Evolutionary conservation across 2,888 invertebrate species (phyloP).

Genomic region (Dasysyrphus tricinctus): DNA sequence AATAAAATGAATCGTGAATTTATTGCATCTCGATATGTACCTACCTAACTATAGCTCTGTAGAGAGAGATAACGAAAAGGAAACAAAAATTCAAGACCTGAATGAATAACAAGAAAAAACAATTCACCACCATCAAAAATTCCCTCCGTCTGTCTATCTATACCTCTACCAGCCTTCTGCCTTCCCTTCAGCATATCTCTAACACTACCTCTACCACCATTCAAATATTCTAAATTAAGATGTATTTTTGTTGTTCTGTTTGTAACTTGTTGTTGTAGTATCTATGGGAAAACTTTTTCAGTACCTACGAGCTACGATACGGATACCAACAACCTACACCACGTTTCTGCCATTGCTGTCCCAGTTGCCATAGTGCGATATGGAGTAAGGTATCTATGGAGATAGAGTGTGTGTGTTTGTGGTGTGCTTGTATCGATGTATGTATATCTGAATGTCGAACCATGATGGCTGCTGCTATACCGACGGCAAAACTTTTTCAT

Average conservation of each 20-base stretch:
- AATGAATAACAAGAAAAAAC: slow-evolving; percentile 50
- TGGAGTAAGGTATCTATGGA: slow-evolving; percentile 15
- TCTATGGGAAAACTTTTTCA: slow-evolving; percentile 46
- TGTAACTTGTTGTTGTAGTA: slow-evolving; percentile 28
- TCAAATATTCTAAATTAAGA: slow-evolving; percentile 38
- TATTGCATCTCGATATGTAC: slow-evolving; percentile 41
- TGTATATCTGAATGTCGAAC: slow-evolving; percentile 55
- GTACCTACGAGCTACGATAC: slow-evolving; percentile 6
- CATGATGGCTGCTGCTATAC: slow-evolving; percentile 61
- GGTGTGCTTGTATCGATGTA: not conserved
- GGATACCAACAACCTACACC: slow-evolving; percentile 47
- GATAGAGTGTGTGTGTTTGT: slow-evolving; percentile 6
- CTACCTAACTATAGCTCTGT: no score
- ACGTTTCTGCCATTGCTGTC: slow-evolving; percentile 37
- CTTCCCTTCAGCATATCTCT: no score
- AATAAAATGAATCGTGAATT: slow-evolving; percentile 69
- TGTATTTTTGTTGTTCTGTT: slow-evolving; percentile 23
- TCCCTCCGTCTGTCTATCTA: slow-evolving; percentile 54
- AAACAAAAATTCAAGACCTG: slow-evolving; percentile 48
- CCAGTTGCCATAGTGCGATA: slow-evolving; percentile 12
- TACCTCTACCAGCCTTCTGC: not conserved
- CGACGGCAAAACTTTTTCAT: slow-evolving; percentile 56
- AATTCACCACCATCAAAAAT: slow-evolving; percentile 50
- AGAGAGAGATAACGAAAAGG: not conserved
- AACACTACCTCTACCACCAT: slow-evolving; percentile 28